Percentiles rank a stretch among this genome's conserved stretches.
These are phyloP conservation scores for Temnothorax longispinosus DNA, from an alignment of 1,140 invertebrate species.

Conservation along the genomic window DNA sequence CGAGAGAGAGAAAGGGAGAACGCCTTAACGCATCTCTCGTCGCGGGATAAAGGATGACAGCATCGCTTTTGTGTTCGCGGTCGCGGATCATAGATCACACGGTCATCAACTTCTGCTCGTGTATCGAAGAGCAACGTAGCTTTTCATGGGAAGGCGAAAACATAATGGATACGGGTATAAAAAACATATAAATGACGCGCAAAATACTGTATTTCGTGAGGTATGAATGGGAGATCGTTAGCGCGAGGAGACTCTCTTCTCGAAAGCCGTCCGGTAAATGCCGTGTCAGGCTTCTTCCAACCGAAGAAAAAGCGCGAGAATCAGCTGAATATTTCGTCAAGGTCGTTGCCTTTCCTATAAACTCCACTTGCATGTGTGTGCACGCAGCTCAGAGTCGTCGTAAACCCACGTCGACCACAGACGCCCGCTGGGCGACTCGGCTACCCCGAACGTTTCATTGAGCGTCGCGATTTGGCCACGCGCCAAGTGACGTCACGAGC, in stretches of 20 bases:
- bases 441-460: constrained; percentile 79
- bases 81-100: constrained; percentile 36
- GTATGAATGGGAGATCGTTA: constrained; percentile 44
- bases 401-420: constrained; percentile 68
- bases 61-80: background rate
- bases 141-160: background rate
- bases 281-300: background rate
- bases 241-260: background rate
- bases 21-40: constrained; percentile 1
- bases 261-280: background rate
- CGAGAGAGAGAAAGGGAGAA: background rate
- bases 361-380: constrained; percentile 22
- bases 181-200: constrained; percentile 22
- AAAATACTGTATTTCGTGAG: background rate
- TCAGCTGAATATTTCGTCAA: constrained; percentile 66
- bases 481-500: constrained; percentile 80
- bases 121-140: background rate
- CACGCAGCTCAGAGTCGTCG: constrained; percentile 68
- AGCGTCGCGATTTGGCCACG: constrained; percentile 76
- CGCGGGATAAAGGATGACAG: constrained; percentile 23
- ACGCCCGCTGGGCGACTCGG: constrained; percentile 60
- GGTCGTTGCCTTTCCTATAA: constrained; percentile 71
- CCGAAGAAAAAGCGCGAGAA: background rate
- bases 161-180: background rate
- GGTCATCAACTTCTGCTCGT: constrained; percentile 44